Percentiles rank a stretch among this genome's conserved stretches.
These are phyloP conservation scores for Phainopepla nitens DNA, from an alignment of 2,113 vertebrate genomes.

Conservation along the genomic window DNA sequence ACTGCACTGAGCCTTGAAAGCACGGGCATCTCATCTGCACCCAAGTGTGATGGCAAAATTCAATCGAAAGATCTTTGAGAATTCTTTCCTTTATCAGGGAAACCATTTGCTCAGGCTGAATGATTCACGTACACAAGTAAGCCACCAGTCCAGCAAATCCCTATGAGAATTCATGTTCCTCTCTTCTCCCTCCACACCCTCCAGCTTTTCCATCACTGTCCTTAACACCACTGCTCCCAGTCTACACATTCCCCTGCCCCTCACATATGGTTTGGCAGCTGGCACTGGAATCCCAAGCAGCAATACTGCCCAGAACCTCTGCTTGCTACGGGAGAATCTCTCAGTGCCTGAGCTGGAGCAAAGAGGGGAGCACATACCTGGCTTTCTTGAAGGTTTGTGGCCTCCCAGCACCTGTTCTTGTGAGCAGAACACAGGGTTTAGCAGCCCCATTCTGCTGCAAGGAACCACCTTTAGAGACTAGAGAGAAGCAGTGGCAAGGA, in stretches of 20 bases:
- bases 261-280: not conserved
- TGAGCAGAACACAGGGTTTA: not conserved
- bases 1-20: not conserved
- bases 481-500: not conserved
- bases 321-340: fast-evolving
- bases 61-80: not conserved
- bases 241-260: fast-evolving
- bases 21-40: not conserved
- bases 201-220: not conserved
- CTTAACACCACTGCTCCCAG: not conserved
- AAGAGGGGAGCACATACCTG: not conserved
- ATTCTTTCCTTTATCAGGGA: not conserved
- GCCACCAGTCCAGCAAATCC: not conserved
- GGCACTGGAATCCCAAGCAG: not conserved
- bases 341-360: not conserved
- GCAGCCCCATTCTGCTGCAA: not conserved
- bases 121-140: fast-evolving
- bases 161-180: not conserved
- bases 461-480: not conserved
- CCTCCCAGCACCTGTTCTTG: not conserved
- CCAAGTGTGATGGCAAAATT: not conserved
- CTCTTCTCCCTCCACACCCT: not conserved
- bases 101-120: not conserved
- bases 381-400: not conserved
- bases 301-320: not conserved